Evolutionary conservation across 2,113 vertebrate species (phyloP).

Genomic region (Camarhynchus parvulus): DNA sequence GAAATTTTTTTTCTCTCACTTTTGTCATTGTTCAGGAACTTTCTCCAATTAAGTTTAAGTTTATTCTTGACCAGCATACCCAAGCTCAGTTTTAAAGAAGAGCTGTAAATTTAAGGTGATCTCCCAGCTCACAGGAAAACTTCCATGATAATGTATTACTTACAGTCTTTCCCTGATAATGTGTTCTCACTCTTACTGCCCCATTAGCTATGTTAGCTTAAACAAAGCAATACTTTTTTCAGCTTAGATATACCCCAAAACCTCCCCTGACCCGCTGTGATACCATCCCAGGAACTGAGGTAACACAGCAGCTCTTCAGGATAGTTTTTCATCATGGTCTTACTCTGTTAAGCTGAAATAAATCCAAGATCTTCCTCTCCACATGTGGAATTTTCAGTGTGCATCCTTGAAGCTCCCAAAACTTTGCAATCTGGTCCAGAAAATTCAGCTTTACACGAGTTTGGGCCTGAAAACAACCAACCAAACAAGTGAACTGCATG

Average conservation of each 20-base stretch:
- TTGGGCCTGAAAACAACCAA: constrained; percentile 82
- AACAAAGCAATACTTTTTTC: neutral
- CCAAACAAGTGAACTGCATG: neutral
- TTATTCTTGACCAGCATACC: neutral
- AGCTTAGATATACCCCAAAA: neutral
- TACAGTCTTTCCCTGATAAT: neutral
- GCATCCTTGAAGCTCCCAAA: constrained; percentile 98
- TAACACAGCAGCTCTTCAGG: neutral
- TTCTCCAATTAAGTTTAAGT: neutral
- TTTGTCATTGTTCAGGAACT: neutral
- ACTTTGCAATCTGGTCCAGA: constrained; percentile 98
- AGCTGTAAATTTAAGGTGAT: neutral
- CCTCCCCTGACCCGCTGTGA: neutral
- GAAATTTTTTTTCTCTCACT: neutral
- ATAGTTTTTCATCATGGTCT: neutral
- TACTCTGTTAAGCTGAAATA: constrained; percentile 96
- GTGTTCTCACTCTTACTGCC: neutral
- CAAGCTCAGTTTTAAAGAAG: neutral
- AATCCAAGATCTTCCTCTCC: constrained; percentile 95
- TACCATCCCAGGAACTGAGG: neutral
- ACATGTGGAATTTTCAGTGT: constrained; percentile 96
- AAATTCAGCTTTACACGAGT: constrained; percentile 98
- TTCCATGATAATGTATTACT: neutral
- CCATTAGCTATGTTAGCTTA: neutral
- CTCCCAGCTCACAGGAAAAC: neutral